A percentile compares a stretch with the other conserved stretches of the same genome.
Evolutionary conservation across 1,140 invertebrate genomes (phyloP).

Genomic region (Riptortus pedestris): DNA sequence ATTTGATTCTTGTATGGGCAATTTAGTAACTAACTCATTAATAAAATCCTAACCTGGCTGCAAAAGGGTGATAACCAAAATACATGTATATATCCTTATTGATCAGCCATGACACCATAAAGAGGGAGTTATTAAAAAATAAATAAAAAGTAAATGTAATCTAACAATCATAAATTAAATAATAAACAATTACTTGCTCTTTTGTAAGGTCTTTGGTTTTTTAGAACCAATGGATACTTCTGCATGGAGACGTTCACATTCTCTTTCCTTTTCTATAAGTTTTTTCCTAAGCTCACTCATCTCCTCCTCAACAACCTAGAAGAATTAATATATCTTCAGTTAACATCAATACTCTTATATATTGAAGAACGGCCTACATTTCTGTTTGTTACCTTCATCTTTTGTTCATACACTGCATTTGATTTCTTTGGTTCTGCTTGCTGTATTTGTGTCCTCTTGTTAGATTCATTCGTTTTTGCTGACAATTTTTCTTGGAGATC

Average conservation of each 20-base stretch:
- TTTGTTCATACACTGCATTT: conserved; percentile 48
- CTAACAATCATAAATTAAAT: too few relatives aligned
- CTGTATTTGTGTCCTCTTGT: conserved; percentile 35
- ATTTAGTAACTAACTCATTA: too few relatives aligned
- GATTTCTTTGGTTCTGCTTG: conserved; percentile 37
- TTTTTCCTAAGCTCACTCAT: conserved; percentile 59
- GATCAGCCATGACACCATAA: too few relatives aligned
- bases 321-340: too few relatives aligned
- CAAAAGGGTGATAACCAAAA: too few relatives aligned
- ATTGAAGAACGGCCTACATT: too few relatives aligned
- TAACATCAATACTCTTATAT: neutral
- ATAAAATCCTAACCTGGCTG: too few relatives aligned
- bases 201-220: conserved; percentile 48
- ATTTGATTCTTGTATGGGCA: too few relatives aligned
- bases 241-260: conserved; percentile 60
- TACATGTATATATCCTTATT: too few relatives aligned
- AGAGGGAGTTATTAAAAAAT: too few relatives aligned
- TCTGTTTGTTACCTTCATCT: conserved; percentile 48
- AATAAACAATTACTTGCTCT: conserved; percentile 45
- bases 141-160: too few relatives aligned
- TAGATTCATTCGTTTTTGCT: conserved; percentile 29
- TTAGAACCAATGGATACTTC: conserved; percentile 53
- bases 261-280: conserved; percentile 71
- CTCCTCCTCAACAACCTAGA: conserved; percentile 53
- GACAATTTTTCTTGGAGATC: conserved; percentile 60